Base-by-base conservation (phyloP, 2,888 invertebrate genomes). In the Tenthredo scrophulariae region DNA sequence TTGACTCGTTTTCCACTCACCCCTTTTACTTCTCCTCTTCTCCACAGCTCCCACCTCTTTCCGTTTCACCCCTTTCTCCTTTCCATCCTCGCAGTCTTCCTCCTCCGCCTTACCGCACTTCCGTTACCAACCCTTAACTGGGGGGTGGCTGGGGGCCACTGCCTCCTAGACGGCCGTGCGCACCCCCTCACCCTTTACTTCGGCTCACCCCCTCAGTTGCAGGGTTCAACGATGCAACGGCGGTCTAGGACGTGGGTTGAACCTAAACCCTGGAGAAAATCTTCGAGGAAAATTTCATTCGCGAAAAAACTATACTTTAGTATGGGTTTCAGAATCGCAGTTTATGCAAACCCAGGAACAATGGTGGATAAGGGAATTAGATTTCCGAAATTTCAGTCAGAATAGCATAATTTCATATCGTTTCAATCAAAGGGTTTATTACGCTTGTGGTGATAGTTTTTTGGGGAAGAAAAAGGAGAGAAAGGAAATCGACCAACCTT, bases 101-200 rank as follows among this genome's bases (percentile, higher is more conserved):
- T 65, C 89, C 87, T 88, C 86, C 89, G 90, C 90, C 91, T 91
- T 91, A 89, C 90, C 90, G 90, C 90, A 90, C 91, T 91, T 91
- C 91, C 91, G 90, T 88, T 91, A 89, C 87, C 89, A 89, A 91
- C 90, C 90, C 90, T 91, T 90, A 90, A 90, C 90, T 87, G 90
- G 46, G 72, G 72, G 40, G 6, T 74, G 72, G 72, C 3, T 37
- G 40, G 72, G 43, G 72, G 72, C 40, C n/a, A 29, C 77, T 77
- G 54, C 77, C 77, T 77, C 50, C 46, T 46, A 77, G 54, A 77
- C 77, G 77, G 77, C 77, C 46, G 77, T 77, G 77, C 77, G 26
- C 46, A 29, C 54, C 77, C 75, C 77, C 77, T 33, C 40, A 43
- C 26, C 72, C 72, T 43, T 74, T 74, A 40, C 72, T 43, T 43